Evolutionary conservation across 2,888 invertebrate species (phyloP), one percentile per base, ranked within the genome.

Genomic region (Craniophora ligustri): DNA sequence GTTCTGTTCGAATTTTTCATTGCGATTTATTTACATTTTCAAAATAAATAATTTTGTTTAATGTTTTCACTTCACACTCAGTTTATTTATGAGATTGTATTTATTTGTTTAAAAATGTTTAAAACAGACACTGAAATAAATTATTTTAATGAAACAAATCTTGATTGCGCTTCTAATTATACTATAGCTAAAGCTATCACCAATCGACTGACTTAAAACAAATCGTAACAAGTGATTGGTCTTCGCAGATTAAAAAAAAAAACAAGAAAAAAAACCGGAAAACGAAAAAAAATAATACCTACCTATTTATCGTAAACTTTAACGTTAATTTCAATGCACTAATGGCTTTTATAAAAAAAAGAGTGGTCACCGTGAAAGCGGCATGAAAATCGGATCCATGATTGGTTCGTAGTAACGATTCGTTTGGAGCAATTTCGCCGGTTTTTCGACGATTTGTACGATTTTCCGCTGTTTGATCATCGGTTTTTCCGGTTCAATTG

Each of bases 391-490:
- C 81, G 72, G 68, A 69, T 64, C 73, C 75, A 67, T 82, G 81
- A 87, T 88, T 86, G 85, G 84, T 82, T 74, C 80, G 73, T 76
- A 85, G 80, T 81, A 81, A 69, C 83, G 85, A 85, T 86, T 88
- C 84, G 84, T 86, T 87, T 85, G 81, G 85, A 82, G 81, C 81
- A 87, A 90, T 90, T 91, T 90, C 82, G 87, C 86, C 74, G 88
- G 89, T 86, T 89, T 91, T 90, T 89, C 85, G 85, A 80, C 82
- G 88, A 91, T 91, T 91, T 91, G 83, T 84, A 79, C 84, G 89
- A 92, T 93, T 92, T 92, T 92, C 90, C 91, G 92, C 81, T 89
- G 87, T 89, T 92, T 89, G 91, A 82, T 69, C 87, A 86, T 85
- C 79, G 78, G 78, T 88, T 92, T n/a, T 92, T 88, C 89, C 90